phyloP scores from a whole-genome alignment of 2,113 vertebrate genomes.

The Macquaria ambigua region DNA sequence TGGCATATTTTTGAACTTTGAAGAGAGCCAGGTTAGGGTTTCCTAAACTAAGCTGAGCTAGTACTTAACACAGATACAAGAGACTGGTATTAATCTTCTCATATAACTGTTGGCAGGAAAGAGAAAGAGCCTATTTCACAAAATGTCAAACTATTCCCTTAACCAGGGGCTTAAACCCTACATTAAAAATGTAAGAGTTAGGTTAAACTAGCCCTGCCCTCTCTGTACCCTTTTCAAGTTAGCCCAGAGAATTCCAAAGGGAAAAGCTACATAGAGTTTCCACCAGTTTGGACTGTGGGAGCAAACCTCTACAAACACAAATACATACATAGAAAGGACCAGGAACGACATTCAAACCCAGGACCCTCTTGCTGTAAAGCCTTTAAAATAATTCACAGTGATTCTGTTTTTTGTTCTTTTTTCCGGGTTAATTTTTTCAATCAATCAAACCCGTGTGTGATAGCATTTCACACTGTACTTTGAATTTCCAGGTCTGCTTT shows the following conservation, averaged over 20 bases:
- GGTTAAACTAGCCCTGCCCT: neutral
- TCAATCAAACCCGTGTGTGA: conserved; percentile 2
- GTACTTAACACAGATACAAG: neutral
- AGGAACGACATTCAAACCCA: neutral
- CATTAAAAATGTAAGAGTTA: neutral
- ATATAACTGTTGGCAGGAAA: neutral
- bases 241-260: neutral
- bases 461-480: conserved; percentile 11
- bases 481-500: conserved; percentile 42
- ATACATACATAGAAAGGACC: neutral
- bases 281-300: neutral
- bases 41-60: neutral
- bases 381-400: neutral
- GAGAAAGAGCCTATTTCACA: neutral
- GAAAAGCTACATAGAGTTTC: neutral
- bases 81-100: neutral
- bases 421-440: neutral
- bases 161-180: neutral
- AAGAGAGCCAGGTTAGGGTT: neutral
- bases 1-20: neutral
- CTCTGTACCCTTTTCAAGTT: neutral
- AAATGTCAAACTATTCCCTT: neutral
- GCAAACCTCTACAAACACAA: neutral
- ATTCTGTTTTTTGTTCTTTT: neutral
- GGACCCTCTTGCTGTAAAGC: neutral